A percentile compares a stretch with the other conserved stretches of the same genome.
phyloP scores from a whole-genome alignment of 2,888 invertebrate genomes.

The Ceriagrion tenellum region DNA sequence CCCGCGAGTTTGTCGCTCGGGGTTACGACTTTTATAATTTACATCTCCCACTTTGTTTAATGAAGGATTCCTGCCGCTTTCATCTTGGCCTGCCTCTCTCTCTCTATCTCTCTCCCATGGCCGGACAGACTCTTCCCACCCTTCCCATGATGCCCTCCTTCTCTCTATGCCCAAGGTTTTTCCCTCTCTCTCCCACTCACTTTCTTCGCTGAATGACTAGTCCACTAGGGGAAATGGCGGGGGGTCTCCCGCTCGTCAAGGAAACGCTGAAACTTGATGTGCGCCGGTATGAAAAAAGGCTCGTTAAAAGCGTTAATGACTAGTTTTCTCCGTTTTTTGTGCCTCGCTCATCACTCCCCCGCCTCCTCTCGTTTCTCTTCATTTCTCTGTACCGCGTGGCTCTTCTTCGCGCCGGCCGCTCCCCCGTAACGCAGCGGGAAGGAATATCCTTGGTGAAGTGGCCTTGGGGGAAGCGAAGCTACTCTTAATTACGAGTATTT shows the following conservation, averaged over 20 bases:
- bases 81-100: background rate
- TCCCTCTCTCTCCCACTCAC: background rate
- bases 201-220: background rate
- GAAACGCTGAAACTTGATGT: background rate
- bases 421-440: background rate
- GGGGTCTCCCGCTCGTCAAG: background rate
- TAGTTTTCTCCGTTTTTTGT: slow-evolving; percentile 10
- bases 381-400: background rate
- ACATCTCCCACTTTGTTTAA: background rate
- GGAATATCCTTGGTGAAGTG: background rate
- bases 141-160: background rate
- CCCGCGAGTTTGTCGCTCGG: background rate
- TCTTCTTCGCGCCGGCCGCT: background rate
- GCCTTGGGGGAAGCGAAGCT: background rate
- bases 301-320: slow-evolving; percentile 7
- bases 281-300: background rate
- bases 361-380: background rate
- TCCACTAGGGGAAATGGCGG: background rate
- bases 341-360: background rate
- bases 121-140: background rate
- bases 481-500: background rate
- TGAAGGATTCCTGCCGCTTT: background rate
- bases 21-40: background rate
- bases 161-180: background rate
- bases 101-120: background rate